phyloP scores from a whole-genome alignment of 2,113 vertebrate species.

The Aegypius monachus region DNA sequence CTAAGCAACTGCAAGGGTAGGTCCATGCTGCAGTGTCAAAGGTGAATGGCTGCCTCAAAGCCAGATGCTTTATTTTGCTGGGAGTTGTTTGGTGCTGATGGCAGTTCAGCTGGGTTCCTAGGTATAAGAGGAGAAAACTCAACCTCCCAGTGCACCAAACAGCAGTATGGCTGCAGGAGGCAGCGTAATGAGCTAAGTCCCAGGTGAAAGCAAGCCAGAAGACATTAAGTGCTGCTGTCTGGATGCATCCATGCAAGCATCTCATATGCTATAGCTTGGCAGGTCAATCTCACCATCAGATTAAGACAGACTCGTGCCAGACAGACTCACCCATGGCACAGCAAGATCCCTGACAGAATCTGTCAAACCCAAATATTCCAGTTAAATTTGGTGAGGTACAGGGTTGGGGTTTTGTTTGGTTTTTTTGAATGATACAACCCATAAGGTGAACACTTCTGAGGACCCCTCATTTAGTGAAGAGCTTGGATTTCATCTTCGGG shows the following conservation, averaged over 20 bases:
- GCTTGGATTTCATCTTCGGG: not conserved
- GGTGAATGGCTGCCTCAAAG: not conserved
- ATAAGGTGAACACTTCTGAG: not conserved
- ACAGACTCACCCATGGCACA: not conserved
- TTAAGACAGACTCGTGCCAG: not conserved
- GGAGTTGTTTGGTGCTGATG: not conserved
- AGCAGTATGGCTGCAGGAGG: not conserved
- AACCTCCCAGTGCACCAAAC: not conserved
- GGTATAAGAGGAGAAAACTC: not conserved
- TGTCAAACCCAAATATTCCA: not conserved
- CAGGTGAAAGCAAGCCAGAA: not conserved
- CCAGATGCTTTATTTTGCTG: not conserved
- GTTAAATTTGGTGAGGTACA: not conserved
- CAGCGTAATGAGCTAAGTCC: not conserved
- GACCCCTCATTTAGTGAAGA: not conserved
- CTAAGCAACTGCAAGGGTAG: not conserved
- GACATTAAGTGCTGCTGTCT: not conserved
- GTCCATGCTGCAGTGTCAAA: fast-evolving
- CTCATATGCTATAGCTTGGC: not conserved
- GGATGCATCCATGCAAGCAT: not conserved
- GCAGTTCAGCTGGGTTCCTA: not conserved
- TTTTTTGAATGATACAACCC: not conserved
- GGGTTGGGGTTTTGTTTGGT: not conserved
- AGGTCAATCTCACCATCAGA: not conserved
- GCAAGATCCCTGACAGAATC: not conserved